Evolutionary conservation across 1,140 invertebrate genomes (phyloP).

Genomic region (Hylaeus volcanicus): DNA sequence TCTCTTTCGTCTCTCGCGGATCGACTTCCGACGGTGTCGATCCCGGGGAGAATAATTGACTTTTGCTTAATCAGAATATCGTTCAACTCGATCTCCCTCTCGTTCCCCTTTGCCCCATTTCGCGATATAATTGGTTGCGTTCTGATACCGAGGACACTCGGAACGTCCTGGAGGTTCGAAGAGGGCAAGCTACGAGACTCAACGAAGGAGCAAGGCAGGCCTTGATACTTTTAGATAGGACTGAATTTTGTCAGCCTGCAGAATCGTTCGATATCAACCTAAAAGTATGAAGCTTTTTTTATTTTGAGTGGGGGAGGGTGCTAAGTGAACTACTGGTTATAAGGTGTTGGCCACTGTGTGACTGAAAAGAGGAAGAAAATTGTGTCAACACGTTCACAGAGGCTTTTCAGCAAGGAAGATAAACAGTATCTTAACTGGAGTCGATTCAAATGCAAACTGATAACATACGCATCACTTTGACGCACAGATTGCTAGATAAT

Average conservation of each 20-base stretch:
- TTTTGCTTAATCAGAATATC: slow-evolving; percentile 1
- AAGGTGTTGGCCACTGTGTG: too few species aligned
- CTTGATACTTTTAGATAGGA: too few species aligned
- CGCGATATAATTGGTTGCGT: not conserved
- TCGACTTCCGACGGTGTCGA: not conserved
- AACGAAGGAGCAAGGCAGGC: not conserved
- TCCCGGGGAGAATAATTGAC: slow-evolving; percentile 2
- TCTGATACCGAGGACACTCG: not conserved
- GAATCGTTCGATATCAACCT: too few species aligned
- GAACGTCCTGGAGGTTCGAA: not conserved
- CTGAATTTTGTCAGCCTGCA: too few species aligned
- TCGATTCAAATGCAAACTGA: not conserved
- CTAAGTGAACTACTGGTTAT: too few species aligned
- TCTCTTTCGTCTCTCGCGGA: not conserved
- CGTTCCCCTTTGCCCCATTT: too few species aligned
- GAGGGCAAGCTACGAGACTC: not conserved
- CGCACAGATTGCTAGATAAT: not conserved
- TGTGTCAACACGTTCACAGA: too few species aligned
- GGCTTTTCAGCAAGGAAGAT: not conserved
- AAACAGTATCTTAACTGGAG: not conserved
- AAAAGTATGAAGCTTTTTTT: too few species aligned
- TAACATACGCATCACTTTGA: not conserved
- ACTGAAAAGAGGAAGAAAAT: too few species aligned
- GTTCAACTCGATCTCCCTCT: not conserved
- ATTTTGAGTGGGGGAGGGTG: too few species aligned